Base-by-base conservation (phyloP, 2,797 vertebrate species). In the Oophaga sylvatica region DNA sequence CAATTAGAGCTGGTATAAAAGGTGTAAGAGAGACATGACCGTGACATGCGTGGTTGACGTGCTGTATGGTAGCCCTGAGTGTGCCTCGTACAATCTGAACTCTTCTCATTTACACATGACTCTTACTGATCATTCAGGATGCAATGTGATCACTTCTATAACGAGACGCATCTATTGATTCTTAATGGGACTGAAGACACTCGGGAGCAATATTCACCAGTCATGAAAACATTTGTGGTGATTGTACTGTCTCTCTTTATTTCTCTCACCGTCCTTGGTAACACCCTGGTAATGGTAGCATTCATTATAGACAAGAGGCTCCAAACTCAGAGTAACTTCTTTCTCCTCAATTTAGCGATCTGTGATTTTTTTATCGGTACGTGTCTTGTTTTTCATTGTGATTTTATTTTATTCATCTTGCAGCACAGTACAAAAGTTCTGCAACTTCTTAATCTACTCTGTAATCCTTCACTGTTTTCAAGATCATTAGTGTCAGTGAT, bases 291-390 rank as follows among this genome's bases (percentile, higher is more conserved):
- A 48, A 96, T 98, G 90, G 91, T 96, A 85, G 97, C 96, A 77
- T 98, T 98, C 85, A 92, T 96, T 91, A 91, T 96, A 93, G 81
- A 83, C 5, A 71, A 95, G 93, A 97, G 95, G 89, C 95, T 97
- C 87, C 95, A 97, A 87, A 96, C 94, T 80, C 95, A 95, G 56
- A 97, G 96, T 90, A 98, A 96, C 92, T 98, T 96, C 85, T 97
- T 95, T 93, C 96, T 97, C 83, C 92, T 98, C 63, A 98, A 98
- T 91, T 94, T 98, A 92, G 96, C 97, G 11, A 95, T 98, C 91
- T 96, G 96, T 59, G 96, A 97, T 93, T 97, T 97, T 91, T 94
- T 97, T n/a, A 95, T 97, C 12, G 96, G 96, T 97, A 93, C 95
- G 96, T 71, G 20, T 62, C 17, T 35, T 9, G 15, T 70, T 1